A percentile compares a stretch with the other conserved stretches of the same genome.
phyloP scores from a whole-genome alignment of 2,113 vertebrate genomes.

The Himantopus leucocephalus region DNA sequence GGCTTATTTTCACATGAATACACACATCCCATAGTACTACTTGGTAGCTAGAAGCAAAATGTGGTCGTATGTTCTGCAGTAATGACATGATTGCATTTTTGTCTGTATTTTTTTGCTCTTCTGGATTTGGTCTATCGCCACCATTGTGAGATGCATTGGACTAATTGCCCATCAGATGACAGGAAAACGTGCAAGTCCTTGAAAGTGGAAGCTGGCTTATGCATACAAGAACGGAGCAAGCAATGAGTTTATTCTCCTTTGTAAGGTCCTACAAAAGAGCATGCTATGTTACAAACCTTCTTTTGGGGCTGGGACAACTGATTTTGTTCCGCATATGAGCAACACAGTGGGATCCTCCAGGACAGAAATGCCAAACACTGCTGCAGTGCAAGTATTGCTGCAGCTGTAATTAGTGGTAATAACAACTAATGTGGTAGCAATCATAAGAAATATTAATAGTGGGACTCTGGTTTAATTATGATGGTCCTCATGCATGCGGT shows the following conservation, averaged over 20 bases:
- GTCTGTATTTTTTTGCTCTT: not conserved
- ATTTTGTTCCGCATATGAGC: not conserved
- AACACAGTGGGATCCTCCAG: not conserved
- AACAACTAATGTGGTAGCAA: not conserved
- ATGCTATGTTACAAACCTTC: not conserved
- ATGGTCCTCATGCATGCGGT: not conserved
- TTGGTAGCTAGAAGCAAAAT: slow-evolving; percentile 37
- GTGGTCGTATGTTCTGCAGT: not conserved
- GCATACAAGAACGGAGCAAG: not conserved
- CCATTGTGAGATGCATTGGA: slow-evolving; percentile 19
- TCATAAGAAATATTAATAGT: not conserved
- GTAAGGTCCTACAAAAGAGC: not conserved
- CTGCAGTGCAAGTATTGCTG: not conserved
- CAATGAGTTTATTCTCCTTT: not conserved
- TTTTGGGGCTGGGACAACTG: not conserved
- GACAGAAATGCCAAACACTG: not conserved
- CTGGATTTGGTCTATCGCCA: slow-evolving; percentile 4
- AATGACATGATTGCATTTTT: slow-evolving; percentile 30
- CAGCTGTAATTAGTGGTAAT: not conserved
- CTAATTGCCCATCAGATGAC: slow-evolving; percentile 8
- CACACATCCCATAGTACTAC: not conserved
- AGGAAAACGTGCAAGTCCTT: slow-evolving; percentile 7
- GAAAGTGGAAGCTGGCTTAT: not conserved
- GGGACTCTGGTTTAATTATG: not conserved
- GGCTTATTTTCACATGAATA: slow-evolving; percentile 44